Evolutionary conservation across 1,140 invertebrate species (phyloP).

Genomic region (Ectropis grisescens): DNA sequence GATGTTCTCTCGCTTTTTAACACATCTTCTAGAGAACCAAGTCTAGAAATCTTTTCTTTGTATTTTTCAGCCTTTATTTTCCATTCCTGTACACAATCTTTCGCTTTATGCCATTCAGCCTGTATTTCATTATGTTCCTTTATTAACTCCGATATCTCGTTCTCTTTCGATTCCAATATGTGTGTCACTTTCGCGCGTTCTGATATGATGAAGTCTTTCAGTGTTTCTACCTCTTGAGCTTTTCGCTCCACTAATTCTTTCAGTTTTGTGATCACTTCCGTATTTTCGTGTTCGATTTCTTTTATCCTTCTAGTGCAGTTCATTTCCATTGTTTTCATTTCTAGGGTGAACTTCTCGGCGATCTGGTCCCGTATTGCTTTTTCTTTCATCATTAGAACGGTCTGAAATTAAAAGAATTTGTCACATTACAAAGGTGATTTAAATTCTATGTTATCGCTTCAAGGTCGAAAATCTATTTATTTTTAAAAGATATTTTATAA

Average conservation of each 20-base stretch:
- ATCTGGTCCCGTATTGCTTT: constrained; percentile 71
- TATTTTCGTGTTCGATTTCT: constrained; percentile 63
- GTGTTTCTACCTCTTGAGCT: constrained; percentile 67
- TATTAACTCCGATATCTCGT: constrained; percentile 52
- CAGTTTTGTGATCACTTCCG: constrained; percentile 43
- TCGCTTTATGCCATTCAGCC: constrained; percentile 38
- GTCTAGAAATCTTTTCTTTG: constrained; percentile 31
- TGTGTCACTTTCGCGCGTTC: constrained; percentile 70
- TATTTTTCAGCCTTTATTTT: constrained; percentile 43
- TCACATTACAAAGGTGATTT: no score
- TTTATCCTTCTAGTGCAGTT: constrained; percentile 59
- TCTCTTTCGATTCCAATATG: constrained; percentile 59
- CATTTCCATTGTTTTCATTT: constrained; percentile 68
- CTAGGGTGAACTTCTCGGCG: constrained; percentile 70
- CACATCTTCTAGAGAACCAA: constrained; percentile 35
- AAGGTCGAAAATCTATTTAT: no score
- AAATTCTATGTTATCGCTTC: no score
- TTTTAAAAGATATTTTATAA: no score
- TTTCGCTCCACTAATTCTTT: constrained; percentile 68
- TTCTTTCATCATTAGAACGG: constrained; percentile 57
- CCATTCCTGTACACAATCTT: constrained; percentile 37
- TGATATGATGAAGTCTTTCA: constrained; percentile 70
- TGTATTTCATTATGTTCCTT: constrained; percentile 52
- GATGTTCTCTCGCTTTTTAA: constrained; percentile 39
- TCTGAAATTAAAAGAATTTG: no score